These are phyloP conservation scores for Sebastes vulpes DNA, from an alignment of 2,797 vertebrate species.

Conservation along the genomic window DNA sequence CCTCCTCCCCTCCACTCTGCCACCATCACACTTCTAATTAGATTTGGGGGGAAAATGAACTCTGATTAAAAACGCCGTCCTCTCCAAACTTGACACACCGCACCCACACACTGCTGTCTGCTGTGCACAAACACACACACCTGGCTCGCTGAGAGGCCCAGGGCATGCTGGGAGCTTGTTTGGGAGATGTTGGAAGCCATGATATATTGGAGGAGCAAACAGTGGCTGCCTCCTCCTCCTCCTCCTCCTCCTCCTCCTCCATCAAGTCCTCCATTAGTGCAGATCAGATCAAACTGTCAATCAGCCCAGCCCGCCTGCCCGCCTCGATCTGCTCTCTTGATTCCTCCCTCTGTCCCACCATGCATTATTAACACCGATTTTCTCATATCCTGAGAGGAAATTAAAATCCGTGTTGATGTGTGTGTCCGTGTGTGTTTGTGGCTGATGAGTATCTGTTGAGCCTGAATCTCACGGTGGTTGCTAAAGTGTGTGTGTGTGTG, in stretches of 20 bases:
- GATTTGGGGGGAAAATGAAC: conserved; percentile 81
- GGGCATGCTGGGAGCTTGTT: conserved; percentile 39
- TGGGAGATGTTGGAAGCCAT: conserved; percentile 35
- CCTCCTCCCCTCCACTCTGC: conserved; percentile 22
- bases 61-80: conserved; percentile 82
- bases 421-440: conserved; percentile 8
- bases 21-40: conserved; percentile 81
- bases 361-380: conserved; percentile 79
- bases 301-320: conserved; percentile 37
- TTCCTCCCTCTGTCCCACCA: conserved; percentile 54
- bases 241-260: conserved; percentile 42
- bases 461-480: background rate
- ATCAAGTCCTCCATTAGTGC: conserved; percentile 73
- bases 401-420: conserved; percentile 69
- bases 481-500: background rate
- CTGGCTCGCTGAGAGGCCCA: conserved; percentile 22
- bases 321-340: conserved; percentile 49
- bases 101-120: conserved; percentile 31
- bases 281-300: conserved; percentile 73
- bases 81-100: conserved; percentile 56
- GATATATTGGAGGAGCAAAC: conserved; percentile 47
- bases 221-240: conserved; percentile 12
- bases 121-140: background rate
- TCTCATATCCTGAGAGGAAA: conserved; percentile 87
- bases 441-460: conserved; percentile 39